Evolutionary conservation across 1,140 invertebrate genomes (phyloP).

Genomic region (Pseudomyrmex concolor): DNA sequence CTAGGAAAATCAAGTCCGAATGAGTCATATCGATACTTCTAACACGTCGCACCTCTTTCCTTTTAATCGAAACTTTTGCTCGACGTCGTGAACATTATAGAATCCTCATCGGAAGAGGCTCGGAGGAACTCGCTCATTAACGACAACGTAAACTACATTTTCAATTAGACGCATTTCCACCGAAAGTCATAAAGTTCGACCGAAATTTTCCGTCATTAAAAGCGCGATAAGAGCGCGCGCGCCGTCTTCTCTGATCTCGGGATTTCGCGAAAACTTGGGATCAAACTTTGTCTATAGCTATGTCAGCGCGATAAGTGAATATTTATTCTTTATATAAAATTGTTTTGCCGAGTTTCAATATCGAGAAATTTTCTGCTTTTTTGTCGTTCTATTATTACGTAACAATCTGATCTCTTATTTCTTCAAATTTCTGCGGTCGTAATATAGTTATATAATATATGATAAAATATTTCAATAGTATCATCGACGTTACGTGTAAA

Average conservation of each 20-base stretch:
- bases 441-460: too few relatives aligned
- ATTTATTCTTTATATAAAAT: constrained; percentile 49
- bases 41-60: constrained; percentile 19
- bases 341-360: background rate
- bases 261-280: constrained; percentile 48
- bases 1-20: constrained; percentile 22
- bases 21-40: constrained; percentile 22
- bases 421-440: background rate
- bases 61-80: constrained; percentile 55
- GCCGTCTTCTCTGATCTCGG: constrained; percentile 30
- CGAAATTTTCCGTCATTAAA: constrained; percentile 52
- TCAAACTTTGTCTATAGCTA: constrained; percentile 34
- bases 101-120: constrained; percentile 23
- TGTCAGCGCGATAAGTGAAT: constrained; percentile 13
- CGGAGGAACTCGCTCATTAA: constrained; percentile 53
- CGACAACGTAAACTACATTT: constrained; percentile 58
- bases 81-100: constrained; percentile 31
- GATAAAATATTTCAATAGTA: background rate
- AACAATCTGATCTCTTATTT: background rate
- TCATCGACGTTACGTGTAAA: background rate
- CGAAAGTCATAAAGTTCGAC: constrained; percentile 43
- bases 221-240: constrained; percentile 50
- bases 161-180: constrained; percentile 54
- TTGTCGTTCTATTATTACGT: background rate
- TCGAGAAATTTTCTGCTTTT: constrained; percentile 6